Evolutionary conservation across 2,113 vertebrate species (phyloP), one percentile per base, ranked within the genome.

Genomic region (Fulmarus glacialis): DNA sequence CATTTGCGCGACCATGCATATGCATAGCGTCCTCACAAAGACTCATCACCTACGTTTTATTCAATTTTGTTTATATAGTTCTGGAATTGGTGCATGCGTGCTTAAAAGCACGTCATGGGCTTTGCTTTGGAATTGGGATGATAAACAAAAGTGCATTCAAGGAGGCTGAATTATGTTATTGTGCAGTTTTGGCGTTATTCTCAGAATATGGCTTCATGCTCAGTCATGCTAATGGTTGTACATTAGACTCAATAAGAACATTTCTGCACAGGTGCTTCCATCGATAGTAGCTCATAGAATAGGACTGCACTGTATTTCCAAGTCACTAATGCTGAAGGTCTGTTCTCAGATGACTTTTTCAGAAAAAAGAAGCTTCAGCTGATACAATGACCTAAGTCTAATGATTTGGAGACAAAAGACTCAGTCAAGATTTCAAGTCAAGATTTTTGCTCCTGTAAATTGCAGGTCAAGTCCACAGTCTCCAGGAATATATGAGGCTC

Each of bases 81-180:
- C 48, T 87, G 91, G 64, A 79, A 32, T n/a, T 68, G 58, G 50
- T 56, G n/a, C 53, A 55, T 0, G 0, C 40, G 4, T 38, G 47
- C 70, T 92, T 66, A 79, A 66, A 60, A 87, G 13, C 62, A 63
- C 1, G 3, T 30, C 58, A 58, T 38, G n/a, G 32, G 11, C 64
- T 96, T 83, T 81, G n/a, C 75, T 92, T 81, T 78, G 55, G 30
- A 71, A 66, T 50, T 4, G 15, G 22, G 66, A 62, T 45, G 38
- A 66, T 71, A 88, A 96, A 94, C 67, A 90, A 71, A 89, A 90
- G 45, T 77, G 59, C 67, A 63, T 89, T 94, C 66, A 93, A 92
- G 75, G 53, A 84, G 56, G 19, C 40, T 96, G 82, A 92, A 82
- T 89, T 36, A 34, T 0, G 0, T 79, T 85, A 47, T 50, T 83